Conservation (phyloP, 2,113 vertebrate genomes). For the Daboia siamensis region DNA sequence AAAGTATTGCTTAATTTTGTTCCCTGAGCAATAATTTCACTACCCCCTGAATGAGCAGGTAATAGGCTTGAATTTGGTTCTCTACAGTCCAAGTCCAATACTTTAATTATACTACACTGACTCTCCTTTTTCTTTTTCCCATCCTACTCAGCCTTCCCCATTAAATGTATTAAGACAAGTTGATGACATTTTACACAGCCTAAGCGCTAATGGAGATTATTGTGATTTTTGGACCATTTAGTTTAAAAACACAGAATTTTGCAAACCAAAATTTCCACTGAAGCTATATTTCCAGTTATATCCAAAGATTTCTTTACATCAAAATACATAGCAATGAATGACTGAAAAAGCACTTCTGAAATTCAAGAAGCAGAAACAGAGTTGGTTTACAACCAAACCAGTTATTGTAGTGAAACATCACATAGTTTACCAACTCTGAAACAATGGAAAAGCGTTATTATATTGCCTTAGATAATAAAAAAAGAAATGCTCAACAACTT, state of each 20-base stretch:
- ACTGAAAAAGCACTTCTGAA: neutral
- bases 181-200: neutral
- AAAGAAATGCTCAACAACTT: slow-evolving; percentile 45
- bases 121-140: neutral
- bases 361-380: slow-evolving; percentile 14
- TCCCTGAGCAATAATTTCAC: neutral
- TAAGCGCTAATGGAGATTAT: neutral
- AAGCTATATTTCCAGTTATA: neutral
- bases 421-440: slow-evolving; percentile 13
- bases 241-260: neutral
- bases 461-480: slow-evolving; percentile 7
- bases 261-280: neutral
- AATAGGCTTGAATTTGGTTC: neutral
- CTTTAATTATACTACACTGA: neutral
- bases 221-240: neutral
- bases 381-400: neutral
- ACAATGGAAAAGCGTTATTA: neutral
- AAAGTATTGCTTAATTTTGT: neutral
- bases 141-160: neutral
- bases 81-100: neutral
- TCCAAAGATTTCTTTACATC: neutral
- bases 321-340: neutral
- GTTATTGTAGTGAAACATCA: slow-evolving; percentile 14
- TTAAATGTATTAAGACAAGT: neutral
- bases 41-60: neutral